Percentiles rank a stretch among this genome's conserved stretches.
These are phyloP conservation scores for Spodoptera frugiperda DNA, from an alignment of 1,140 invertebrate species.

Conservation along the genomic window DNA sequence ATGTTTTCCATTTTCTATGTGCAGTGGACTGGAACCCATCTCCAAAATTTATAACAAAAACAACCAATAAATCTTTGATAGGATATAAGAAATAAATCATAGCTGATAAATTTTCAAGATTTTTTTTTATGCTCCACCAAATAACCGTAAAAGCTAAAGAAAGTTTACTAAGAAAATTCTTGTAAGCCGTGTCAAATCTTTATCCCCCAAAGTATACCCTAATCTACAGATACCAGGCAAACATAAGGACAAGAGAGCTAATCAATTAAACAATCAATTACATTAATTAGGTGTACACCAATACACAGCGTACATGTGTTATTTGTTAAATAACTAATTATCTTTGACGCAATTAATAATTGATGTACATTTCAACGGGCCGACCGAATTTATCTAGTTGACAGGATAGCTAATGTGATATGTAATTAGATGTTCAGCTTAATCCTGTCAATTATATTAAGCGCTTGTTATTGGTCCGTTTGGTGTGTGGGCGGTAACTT, in stretches of 20 bases:
- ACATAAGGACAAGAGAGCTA: conserved; percentile 8
- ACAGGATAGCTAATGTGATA: conserved; percentile 27
- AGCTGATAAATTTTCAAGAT: too few relatives aligned
- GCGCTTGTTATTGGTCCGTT: background rate
- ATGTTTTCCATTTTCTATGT: too few relatives aligned
- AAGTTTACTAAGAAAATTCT: too few relatives aligned
- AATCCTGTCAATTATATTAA: conserved; percentile 37
- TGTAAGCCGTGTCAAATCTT: too few relatives aligned
- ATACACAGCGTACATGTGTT: background rate
- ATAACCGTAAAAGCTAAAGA: background rate
- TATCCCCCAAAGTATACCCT: background rate
- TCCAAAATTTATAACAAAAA: too few relatives aligned
- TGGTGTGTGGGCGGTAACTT: background rate
- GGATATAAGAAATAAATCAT: too few relatives aligned
- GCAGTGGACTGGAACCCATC: too few relatives aligned
- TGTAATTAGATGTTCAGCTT: conserved; percentile 29
- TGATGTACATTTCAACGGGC: conserved; percentile 28
- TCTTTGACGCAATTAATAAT: conserved; percentile 40
- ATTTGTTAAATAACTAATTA: conserved; percentile 42
- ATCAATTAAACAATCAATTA: conserved; percentile 36
- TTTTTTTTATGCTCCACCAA: background rate
- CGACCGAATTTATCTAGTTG: conserved; percentile 40
- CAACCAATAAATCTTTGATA: too few relatives aligned
- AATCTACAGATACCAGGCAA: background rate
- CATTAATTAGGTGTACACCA: conserved; percentile 27